Percentiles rank a stretch among this genome's conserved stretches.
phyloP scores from a whole-genome alignment of 2,888 invertebrate genomes.

The Caenorhabditis imperialis region DNA sequence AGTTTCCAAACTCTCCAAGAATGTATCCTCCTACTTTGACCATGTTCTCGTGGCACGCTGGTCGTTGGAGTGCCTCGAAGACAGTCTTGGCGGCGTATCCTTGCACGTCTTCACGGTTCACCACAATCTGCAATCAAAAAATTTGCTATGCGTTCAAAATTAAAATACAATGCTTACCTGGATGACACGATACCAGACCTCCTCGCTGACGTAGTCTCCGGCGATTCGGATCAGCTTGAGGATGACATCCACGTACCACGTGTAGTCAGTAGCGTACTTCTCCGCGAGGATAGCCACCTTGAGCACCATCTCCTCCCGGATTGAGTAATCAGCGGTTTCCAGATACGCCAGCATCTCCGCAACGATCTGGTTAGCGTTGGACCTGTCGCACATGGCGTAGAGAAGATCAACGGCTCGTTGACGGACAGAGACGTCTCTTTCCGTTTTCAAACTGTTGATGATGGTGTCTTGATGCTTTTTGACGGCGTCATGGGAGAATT shows the following conservation, averaged over 20 bases:
- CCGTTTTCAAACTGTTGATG: slow-evolving; percentile 91
- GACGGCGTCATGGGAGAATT: slow-evolving; percentile 99
- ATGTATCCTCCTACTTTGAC: slow-evolving; percentile 99
- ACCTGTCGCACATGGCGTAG: slow-evolving; percentile 99
- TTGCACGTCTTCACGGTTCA: slow-evolving; percentile 98
- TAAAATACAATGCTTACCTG: slow-evolving; percentile 82
- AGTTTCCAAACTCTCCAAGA: slow-evolving; percentile 97
- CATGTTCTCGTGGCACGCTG: slow-evolving; percentile 99
- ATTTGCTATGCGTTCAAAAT: not conserved
- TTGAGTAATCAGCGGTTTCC: slow-evolving; percentile 99
- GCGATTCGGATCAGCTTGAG: slow-evolving; percentile 98
- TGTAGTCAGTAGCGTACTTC: slow-evolving; percentile 99
- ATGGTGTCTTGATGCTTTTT: slow-evolving; percentile 99
- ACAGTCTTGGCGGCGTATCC: slow-evolving; percentile 99
- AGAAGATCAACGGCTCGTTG: slow-evolving; percentile 97
- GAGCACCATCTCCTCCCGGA: slow-evolving; percentile 98
- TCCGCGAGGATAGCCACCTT: slow-evolving; percentile 99
- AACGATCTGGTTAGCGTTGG: slow-evolving; percentile 98
- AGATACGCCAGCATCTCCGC: slow-evolving; percentile 99
- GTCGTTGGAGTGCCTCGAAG: slow-evolving; percentile 90
- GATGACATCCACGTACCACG: slow-evolving; percentile 95
- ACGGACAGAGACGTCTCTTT: slow-evolving; percentile 83
- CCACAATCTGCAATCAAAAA: slow-evolving; percentile 87
- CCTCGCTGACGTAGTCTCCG: slow-evolving; percentile 99
- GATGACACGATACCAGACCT: slow-evolving; percentile 99